Evolutionary conservation across 2,113 vertebrate species (phyloP).

Genomic region (Silurus asotus): DNA sequence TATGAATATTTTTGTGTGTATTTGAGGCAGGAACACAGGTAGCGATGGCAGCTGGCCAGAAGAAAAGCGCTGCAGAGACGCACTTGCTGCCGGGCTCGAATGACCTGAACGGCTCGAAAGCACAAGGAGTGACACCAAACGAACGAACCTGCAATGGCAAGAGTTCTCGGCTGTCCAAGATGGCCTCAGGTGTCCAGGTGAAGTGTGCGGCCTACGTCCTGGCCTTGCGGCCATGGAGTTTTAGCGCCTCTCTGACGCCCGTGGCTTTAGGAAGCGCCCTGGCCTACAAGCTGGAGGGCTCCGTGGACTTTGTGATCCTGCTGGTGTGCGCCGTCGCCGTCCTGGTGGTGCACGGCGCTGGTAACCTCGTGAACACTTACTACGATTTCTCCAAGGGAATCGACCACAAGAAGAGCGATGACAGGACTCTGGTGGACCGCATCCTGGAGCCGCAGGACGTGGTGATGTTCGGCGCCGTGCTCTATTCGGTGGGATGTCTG

Average conservation of each 20-base stretch:
- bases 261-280: slow-evolving; percentile 93
- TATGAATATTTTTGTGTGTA: background rate
- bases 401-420: slow-evolving; percentile 97
- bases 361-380: slow-evolving; percentile 97
- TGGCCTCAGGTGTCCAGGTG: slow-evolving; percentile 70
- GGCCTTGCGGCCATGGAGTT: slow-evolving; percentile 94
- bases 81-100: slow-evolving; percentile 65
- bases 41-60: slow-evolving; percentile 55
- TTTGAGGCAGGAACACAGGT: background rate
- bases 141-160: slow-evolving; percentile 38
- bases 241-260: slow-evolving; percentile 91
- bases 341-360: slow-evolving; percentile 91
- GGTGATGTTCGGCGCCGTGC: slow-evolving; percentile 89
- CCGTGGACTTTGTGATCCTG: slow-evolving; percentile 81
- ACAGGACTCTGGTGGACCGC: slow-evolving; percentile 93
- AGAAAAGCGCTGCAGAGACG: slow-evolving; percentile 57
- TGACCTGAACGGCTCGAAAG: slow-evolving; percentile 66
- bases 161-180: slow-evolving; percentile 62
- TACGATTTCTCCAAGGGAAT: slow-evolving; percentile 99
- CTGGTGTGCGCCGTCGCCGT: slow-evolving; percentile 88
- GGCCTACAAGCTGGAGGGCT: slow-evolving; percentile 87
- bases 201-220: slow-evolving; percentile 92
- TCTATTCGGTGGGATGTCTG: slow-evolving; percentile 91
- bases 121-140: slow-evolving; percentile 51
- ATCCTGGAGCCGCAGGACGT: slow-evolving; percentile 94